Conservation (phyloP, 2,113 vertebrate genomes). For the Opisthocomus hoazin region DNA sequence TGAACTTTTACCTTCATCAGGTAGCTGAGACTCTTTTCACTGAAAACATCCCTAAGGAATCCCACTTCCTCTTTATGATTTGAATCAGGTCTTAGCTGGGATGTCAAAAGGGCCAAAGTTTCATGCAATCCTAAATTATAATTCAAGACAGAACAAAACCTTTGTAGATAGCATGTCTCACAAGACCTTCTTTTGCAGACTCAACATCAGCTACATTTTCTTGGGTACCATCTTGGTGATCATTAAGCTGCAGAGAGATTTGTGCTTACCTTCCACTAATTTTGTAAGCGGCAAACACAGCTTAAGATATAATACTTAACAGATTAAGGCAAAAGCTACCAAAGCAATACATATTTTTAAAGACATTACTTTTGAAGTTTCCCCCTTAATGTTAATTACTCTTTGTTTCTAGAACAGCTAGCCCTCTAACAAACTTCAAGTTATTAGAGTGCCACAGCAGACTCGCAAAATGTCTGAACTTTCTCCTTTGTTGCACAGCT, state of each 20-base stretch:
- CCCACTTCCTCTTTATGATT: conserved; percentile 90
- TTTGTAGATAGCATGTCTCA: background rate
- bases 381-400: background rate
- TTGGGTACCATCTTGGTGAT: background rate
- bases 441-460: background rate
- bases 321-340: background rate
- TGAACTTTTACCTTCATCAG: conserved; percentile 84
- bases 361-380: background rate
- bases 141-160: background rate
- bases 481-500: background rate
- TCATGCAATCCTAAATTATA: conserved; percentile 83
- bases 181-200: accelerated
- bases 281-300: background rate
- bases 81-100: conserved; percentile 89
- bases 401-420: background rate
- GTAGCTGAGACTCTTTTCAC: conserved; percentile 87
- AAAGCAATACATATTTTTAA: background rate
- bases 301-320: background rate
- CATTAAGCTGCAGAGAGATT: background rate
- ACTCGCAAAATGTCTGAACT: background rate
- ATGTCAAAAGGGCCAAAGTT: conserved; percentile 89
- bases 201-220: background rate
- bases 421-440: background rate
- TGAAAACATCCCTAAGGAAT: conserved; percentile 89
- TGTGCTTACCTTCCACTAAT: background rate